Evolutionary conservation across 2,113 vertebrate genomes (phyloP).

Genomic region (Pimephales promelas): DNA sequence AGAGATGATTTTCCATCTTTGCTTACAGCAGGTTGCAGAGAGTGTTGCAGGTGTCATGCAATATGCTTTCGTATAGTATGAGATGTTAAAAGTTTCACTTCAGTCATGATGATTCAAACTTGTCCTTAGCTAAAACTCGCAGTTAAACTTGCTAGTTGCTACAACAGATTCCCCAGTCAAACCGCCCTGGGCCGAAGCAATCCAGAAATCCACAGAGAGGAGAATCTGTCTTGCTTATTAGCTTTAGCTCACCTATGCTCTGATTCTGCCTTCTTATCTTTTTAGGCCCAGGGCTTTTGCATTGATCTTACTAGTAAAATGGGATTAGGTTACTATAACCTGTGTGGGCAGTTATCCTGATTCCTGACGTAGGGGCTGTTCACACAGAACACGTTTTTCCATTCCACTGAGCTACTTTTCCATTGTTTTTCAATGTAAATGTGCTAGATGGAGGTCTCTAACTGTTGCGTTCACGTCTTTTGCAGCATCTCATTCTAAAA

Average conservation of each 20-base stretch:
- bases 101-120: too few species aligned
- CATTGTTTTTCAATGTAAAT: too few species aligned
- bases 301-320: not conserved
- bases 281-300: not conserved
- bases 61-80: too few species aligned
- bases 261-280: not conserved
- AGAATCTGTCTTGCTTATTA: not conserved
- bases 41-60: too few species aligned
- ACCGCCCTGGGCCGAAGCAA: not conserved
- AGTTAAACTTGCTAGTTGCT: not conserved
- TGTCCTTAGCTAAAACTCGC: not conserved
- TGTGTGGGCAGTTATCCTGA: not conserved
- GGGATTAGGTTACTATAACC: not conserved
- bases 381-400: too few species aligned
- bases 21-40: too few species aligned
- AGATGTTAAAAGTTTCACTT: not conserved
- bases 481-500: too few species aligned
- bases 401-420: too few species aligned
- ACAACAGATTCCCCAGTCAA: not conserved
- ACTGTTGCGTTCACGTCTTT: too few species aligned
- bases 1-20: too few species aligned
- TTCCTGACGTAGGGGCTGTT: too few species aligned
- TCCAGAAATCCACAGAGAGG: not conserved
- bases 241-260: not conserved
- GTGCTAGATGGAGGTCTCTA: too few species aligned